phyloP scores from a whole-genome alignment of 2,113 vertebrate genomes.

The Heterotilapia buettikoferi region DNA sequence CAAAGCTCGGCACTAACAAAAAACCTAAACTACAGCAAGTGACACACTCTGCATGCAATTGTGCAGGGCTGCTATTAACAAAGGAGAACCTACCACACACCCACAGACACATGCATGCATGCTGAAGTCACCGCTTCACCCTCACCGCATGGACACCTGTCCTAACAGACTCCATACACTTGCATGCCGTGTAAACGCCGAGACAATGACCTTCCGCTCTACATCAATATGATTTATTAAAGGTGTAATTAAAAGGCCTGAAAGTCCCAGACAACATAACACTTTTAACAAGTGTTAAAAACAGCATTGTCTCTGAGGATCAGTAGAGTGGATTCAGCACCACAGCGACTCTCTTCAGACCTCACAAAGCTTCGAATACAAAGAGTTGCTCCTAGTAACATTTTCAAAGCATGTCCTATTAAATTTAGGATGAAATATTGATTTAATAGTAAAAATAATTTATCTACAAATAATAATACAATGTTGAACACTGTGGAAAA shows the following conservation, averaged over 20 bases:
- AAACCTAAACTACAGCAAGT: not conserved
- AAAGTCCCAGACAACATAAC: not conserved
- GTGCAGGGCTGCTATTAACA: not conserved
- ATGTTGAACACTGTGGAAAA: not conserved
- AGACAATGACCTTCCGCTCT: not conserved
- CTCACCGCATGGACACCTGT: not conserved
- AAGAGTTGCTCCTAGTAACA: not conserved
- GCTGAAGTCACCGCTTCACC: not conserved
- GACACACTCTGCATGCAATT: not conserved
- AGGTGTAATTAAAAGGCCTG: not conserved
- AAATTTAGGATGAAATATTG: not conserved
- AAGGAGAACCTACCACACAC: not conserved
- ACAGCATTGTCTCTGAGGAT: not conserved
- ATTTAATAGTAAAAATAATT: not conserved
- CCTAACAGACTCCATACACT: not conserved
- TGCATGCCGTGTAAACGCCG: fast-evolving
- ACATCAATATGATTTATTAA: not conserved
- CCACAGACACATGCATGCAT: not conserved
- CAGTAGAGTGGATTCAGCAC: not conserved
- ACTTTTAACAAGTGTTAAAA: not conserved
- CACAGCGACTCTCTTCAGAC: not conserved
- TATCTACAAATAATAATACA: not conserved
- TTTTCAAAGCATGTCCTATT: not conserved
- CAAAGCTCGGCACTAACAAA: not conserved
- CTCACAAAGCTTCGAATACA: not conserved